phyloP scores from a whole-genome alignment of 2,113 vertebrate genomes.

The Oreochromis niloticus region DNA sequence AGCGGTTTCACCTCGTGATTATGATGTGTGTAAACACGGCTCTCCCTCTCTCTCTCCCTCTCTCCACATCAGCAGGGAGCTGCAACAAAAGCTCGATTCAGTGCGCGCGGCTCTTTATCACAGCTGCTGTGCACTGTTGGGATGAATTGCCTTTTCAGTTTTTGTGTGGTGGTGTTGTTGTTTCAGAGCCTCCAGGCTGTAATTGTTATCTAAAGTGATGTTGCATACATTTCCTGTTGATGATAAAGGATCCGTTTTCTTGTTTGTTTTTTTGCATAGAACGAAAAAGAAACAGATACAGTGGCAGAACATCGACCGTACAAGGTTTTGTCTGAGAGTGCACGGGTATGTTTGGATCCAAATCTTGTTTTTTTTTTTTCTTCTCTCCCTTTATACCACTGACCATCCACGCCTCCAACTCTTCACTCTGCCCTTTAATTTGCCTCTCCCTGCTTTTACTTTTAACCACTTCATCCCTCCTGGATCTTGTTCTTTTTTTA shows the following conservation, averaged over 20 bases:
- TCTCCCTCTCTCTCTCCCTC: neutral
- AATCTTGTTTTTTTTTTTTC: neutral
- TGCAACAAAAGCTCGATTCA: neutral
- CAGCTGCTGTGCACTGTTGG: neutral
- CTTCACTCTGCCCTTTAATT: neutral
- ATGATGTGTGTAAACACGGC: neutral
- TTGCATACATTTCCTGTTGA: neutral
- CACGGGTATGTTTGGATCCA: constrained; percentile 81
- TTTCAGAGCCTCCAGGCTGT: neutral
- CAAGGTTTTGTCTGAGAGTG: constrained; percentile 81
- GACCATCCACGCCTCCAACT: neutral
- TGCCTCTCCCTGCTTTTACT: neutral
- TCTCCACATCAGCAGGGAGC: neutral
- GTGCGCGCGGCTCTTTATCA: neutral
- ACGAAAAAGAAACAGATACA: constrained; percentile 48
- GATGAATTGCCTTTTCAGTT: neutral
- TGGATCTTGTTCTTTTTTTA: neutral
- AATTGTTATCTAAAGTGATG: neutral
- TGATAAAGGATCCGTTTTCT: constrained; percentile 28
- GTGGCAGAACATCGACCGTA: constrained; percentile 62
- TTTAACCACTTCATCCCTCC: neutral
- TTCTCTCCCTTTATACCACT: neutral
- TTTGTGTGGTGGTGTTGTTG: neutral
- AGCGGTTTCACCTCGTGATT: neutral
- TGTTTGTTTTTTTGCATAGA: constrained; percentile 46